Evolutionary conservation across 2,888 invertebrate species (phyloP).

Genomic region (Ectobius pallidus): DNA sequence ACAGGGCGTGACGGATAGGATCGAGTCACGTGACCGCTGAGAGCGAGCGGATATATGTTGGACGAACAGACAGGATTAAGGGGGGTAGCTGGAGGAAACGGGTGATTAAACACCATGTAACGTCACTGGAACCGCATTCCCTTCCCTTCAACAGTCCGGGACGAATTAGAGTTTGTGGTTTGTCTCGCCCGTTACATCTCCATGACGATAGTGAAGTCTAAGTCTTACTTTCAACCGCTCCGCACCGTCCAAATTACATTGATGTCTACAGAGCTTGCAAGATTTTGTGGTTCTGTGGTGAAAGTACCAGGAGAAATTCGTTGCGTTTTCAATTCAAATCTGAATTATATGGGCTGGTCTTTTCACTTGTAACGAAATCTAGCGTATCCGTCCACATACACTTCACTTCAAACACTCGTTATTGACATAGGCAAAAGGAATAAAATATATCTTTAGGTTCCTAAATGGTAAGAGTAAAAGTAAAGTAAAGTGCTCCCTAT

Average conservation of each 20-base stretch:
- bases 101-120: constrained; percentile 15
- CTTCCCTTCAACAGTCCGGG: neutral
- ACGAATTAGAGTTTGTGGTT: constrained; percentile 3
- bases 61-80: neutral
- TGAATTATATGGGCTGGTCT: too few species aligned
- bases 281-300: neutral
- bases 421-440: too few species aligned
- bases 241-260: neutral
- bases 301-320: too few species aligned
- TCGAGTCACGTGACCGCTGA: neutral
- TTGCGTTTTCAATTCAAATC: too few species aligned
- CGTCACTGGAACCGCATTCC: constrained; percentile 7
- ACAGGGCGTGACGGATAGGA: neutral
- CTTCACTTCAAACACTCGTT: too few species aligned
- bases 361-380: too few species aligned
- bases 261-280: neutral
- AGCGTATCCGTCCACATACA: too few species aligned
- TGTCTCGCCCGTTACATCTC: constrained; percentile 5
- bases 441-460: too few species aligned
- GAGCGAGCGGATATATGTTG: neutral
- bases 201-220: neutral
- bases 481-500: too few species aligned
- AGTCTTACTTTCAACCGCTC: neutral
- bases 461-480: too few species aligned
- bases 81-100: neutral